Base-by-base conservation (phyloP, 2,888 invertebrate genomes). In the Baccha elongata region DNA sequence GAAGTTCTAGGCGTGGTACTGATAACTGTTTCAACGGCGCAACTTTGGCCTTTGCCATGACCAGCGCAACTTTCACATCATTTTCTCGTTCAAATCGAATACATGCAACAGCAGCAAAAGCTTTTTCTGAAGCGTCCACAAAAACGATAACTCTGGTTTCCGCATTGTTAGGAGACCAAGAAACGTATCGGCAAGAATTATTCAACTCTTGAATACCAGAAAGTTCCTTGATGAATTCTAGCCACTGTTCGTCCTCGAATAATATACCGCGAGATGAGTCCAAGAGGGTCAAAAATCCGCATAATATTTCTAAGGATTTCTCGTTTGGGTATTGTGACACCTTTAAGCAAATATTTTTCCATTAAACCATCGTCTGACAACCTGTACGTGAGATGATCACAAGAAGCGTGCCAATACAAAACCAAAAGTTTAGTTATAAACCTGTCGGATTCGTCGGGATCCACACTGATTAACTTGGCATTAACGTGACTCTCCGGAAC, bases 31-130 rank as follows among this genome's bases (percentile, higher is more conserved):
- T 50, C 3, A 69, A 44, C 2, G 37, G 58, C 0, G 58, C 69
- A 2, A 69, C 58, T 13, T 69, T 58, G 1, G 40, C 55, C 19
- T 48, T 65, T 10, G 55, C 64, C 55, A 65, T 55, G 8, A 55
- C 37, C 15, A 55, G 26, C 2, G 65, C 26, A 8, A 68, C 67
- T 21, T 55, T 35, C 0, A 65, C 29, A 5, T 0, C 19, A 29
- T 42, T 6, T 13, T 23, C 17, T 5, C 21, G 13, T 17, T 42
- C 13, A 29, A 60, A 60, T 11, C 60, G 42, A 0, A 60, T 17
- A n/a, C 29, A 60, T 5, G 60, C 26, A 15, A 26, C 15, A 5
- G 29, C 60, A 1, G 60, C 26, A 11, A 60, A 60, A 1, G 60
- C 60, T 7, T 60, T 60, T 52, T 50, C 17, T 5, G 46, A 46